Percentiles rank a stretch among this genome's conserved stretches.
These are phyloP conservation scores for Dicycla oo DNA, from an alignment of 2,888 invertebrate species.

Conservation along the genomic window DNA sequence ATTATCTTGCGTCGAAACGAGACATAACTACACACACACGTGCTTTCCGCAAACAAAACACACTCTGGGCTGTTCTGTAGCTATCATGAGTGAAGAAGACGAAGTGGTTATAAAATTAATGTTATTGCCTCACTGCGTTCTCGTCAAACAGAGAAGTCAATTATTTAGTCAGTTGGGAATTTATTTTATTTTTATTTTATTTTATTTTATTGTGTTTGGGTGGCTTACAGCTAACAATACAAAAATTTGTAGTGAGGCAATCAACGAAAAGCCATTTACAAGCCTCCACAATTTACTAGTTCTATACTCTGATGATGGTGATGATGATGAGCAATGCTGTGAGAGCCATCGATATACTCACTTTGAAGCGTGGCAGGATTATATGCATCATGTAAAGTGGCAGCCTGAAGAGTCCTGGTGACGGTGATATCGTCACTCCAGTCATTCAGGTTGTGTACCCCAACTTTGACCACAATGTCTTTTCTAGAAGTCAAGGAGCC, in stretches of 20 bases:
- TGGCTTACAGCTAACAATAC: too few species aligned
- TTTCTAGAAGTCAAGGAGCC: slow-evolving; percentile 74
- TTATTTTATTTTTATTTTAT: too few species aligned
- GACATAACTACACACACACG: neutral
- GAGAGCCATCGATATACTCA: slow-evolving; percentile 66
- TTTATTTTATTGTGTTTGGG: too few species aligned
- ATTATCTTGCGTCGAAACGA: neutral
- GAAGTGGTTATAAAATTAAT: neutral
- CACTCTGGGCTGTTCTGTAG: neutral
- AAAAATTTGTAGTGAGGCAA: too few species aligned
- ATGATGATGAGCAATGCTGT: neutral
- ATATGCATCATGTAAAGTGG: slow-evolving; percentile 80
- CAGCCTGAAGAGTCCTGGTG: slow-evolving; percentile 81
- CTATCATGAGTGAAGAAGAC: neutral
- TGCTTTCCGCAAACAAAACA: neutral
- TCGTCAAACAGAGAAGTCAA: neutral
- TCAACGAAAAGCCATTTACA: too few species aligned
- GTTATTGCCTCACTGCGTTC: too few species aligned
- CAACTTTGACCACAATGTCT: slow-evolving; percentile 85
- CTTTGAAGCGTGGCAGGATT: slow-evolving; percentile 80
- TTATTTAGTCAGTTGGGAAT: too few species aligned
- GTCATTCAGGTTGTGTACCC: slow-evolving; percentile 85
- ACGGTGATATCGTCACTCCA: slow-evolving; percentile 88
- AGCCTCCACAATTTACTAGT: too few species aligned
- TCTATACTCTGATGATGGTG: neutral